Base-by-base conservation (phyloP, 2,113 vertebrate genomes). In the Centrocercus urophasianus region DNA sequence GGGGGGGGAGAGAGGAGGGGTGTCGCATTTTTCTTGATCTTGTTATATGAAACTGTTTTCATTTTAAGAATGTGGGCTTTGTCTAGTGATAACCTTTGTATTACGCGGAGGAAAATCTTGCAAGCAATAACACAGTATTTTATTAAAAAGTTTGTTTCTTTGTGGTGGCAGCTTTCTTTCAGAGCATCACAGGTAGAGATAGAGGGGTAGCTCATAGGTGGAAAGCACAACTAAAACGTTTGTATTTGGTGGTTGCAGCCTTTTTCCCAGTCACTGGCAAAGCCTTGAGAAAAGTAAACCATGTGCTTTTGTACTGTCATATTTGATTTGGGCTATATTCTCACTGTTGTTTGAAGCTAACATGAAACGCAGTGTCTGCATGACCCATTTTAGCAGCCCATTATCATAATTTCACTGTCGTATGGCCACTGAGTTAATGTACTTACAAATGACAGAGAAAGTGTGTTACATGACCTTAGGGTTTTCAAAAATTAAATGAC, bases 361-460 rank as follows among this genome's bases (percentile, higher is more conserved):
- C 98, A 95, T 98, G 97, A 98, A 98, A 98, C 77, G 48, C 96
- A 93, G 96, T 95, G 97, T 97, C 98, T 98, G 95, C 98, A 97
- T 98, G 98, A 99, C 98, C 98, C 98, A 98, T 98, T 98, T 98
- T 97, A 98, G 98, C 98, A 98, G 97, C 93, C 98, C 98, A 98
- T 99, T 98, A 98, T 98, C 98, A 99, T 98, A 98, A 98, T 98
- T 98, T 98, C 98, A 97, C 98, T 98, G 97, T 98, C 96, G 89
- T 96, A 91, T 98, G 98, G 98, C 98, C 98, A 97, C 98, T 96
- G 98, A 98, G 97, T 98, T 98, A 98, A 98, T 98, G 98, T 99
- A 98, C 98, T 98, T 98, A 98, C 98, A 98, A 98, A 98, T 98
- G 98, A 98, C 98, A 98, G 98, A 97, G 98, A 98, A 98, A 98